These are phyloP conservation scores for Hylaea fasciaria DNA, from an alignment of 2,888 invertebrate genomes.

Conservation along the genomic window DNA sequence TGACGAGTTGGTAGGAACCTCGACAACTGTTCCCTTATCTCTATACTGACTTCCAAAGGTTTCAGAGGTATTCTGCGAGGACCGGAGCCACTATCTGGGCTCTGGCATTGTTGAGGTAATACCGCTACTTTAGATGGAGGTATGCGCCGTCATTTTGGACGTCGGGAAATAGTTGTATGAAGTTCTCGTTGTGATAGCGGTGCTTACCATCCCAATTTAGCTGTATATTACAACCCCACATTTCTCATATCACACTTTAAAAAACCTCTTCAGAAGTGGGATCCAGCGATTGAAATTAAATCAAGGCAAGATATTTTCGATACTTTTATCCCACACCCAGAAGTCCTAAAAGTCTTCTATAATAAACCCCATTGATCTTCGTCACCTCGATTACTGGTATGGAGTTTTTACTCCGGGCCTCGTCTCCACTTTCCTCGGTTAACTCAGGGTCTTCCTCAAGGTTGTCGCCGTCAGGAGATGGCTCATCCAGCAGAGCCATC, in stretches of 20 bases:
- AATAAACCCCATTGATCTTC: constrained; percentile 64
- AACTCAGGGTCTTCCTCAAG: constrained; percentile 48
- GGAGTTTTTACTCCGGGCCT: constrained; percentile 20
- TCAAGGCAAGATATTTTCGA: neutral
- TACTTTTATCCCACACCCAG: constrained; percentile 15
- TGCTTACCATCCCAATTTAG: too few species aligned
- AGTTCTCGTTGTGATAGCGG: neutral
- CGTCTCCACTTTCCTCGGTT: constrained; percentile 37
- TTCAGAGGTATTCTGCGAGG: constrained; percentile 25
- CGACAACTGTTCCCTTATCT: constrained; percentile 9
- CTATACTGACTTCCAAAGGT: constrained; percentile 17
- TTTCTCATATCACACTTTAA: too few species aligned
- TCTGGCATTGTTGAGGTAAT: constrained; percentile 29
- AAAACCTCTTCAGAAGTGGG: too few species aligned
- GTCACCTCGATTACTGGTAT: constrained; percentile 49
- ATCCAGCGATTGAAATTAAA: neutral
- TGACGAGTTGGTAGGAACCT: constrained; percentile 39
- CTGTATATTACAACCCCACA: too few species aligned
- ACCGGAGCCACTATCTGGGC: constrained; percentile 22
- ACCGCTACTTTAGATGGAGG: constrained; percentile 17
- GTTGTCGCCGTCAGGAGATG: constrained; percentile 64
- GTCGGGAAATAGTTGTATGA: constrained; percentile 3
- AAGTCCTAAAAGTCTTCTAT: constrained; percentile 52
- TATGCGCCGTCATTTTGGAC: constrained; percentile 11
- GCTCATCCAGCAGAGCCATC: constrained; percentile 49